Base-by-base conservation (phyloP, 1,140 invertebrate genomes). In the Zaprionus ghesquierei region DNA sequence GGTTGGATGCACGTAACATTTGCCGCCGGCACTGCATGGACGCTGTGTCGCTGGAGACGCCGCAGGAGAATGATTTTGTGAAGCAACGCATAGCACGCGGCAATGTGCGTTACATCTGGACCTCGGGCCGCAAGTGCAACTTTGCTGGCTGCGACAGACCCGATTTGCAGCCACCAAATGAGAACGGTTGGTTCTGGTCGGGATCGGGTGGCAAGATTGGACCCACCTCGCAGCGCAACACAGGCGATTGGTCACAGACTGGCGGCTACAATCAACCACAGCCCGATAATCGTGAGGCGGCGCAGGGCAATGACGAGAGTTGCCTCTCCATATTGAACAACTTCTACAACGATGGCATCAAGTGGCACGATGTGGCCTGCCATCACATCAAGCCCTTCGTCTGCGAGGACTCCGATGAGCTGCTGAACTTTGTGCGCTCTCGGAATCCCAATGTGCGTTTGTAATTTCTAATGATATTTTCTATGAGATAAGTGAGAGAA, bases 101-200 rank as follows among this genome's bases (percentile, higher is more conserved):
- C 18, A 95, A 94, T 84, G 93, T 95, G 31, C 92, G 95, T 8
- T 98, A 96, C 90, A 97, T 97, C 89, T 98, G 97, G 97, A 98
- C 97, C 0, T 97, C 96, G 4, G 97, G 97, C 3, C 94, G 97
- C 33, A 98, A 98, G 90, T 98, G 97, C 86, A 97, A 98, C 92
- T 98, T 98, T 84, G 96, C 97, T 66, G 97, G 97, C 23, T 98
- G 97, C 91, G 96, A 97, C 92, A 93, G 97, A 59, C 93, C 96
- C 25, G 97, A 98, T 91, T 93, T 98, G 65, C 96, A 97, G 93
- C 97, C 97, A 0, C 95, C 96, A 58, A 97, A 98, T 84, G 93
- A 97, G 35, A 98, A 98, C 92, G 97, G 97, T 69, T 98, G 97
- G 97, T 98, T 98, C 94, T 98, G 97, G 97, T 97, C 96, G 15